A percentile compares a stretch with the other conserved stretches of the same genome.
These are phyloP conservation scores for Heterodera schachtii DNA, from an alignment of 1,140 invertebrate genomes.

Conservation along the genomic window DNA sequence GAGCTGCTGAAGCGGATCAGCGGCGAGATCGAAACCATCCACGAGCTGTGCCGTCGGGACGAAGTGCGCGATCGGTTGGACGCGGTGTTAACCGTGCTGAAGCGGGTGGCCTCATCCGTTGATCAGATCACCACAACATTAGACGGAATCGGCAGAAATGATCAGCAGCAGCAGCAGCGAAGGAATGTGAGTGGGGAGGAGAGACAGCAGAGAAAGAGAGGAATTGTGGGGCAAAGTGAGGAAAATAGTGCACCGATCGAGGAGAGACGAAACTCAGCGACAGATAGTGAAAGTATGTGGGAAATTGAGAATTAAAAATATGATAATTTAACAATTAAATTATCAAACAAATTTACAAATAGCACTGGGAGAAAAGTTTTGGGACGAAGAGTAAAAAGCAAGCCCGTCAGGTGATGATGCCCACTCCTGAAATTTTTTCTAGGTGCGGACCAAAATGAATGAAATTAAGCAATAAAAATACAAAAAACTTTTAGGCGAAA, in stretches of 20 bases:
- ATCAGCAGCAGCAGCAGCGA: background rate
- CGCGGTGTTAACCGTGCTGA: constrained; percentile 42
- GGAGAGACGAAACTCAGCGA: background rate
- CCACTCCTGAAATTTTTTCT: too few relatives aligned
- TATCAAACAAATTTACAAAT: too few relatives aligned
- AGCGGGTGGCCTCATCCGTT: constrained; percentile 20
- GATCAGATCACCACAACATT: constrained; percentile 22
- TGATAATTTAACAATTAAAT: background rate
- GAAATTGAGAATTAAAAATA: background rate
- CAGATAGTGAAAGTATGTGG: background rate
- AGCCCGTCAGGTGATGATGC: too few relatives aligned
- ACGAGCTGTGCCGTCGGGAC: constrained; percentile 50
- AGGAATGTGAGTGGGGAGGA: background rate
- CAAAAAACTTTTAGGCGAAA: background rate
- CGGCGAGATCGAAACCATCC: constrained; percentile 58
- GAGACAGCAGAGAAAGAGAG: background rate
- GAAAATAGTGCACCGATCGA: too few relatives aligned
- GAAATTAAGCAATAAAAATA: too few relatives aligned
- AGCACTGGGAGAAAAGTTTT: too few relatives aligned
- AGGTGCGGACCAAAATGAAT: too few relatives aligned
- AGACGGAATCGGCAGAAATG: background rate
- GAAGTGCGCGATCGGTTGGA: constrained; percentile 48
- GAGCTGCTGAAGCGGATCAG: constrained; percentile 52
- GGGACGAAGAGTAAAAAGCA: too few relatives aligned
- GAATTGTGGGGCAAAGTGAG: too few relatives aligned